Base-by-base conservation (phyloP, 2,888 invertebrate species). In the Apotomis turbidana region DNA sequence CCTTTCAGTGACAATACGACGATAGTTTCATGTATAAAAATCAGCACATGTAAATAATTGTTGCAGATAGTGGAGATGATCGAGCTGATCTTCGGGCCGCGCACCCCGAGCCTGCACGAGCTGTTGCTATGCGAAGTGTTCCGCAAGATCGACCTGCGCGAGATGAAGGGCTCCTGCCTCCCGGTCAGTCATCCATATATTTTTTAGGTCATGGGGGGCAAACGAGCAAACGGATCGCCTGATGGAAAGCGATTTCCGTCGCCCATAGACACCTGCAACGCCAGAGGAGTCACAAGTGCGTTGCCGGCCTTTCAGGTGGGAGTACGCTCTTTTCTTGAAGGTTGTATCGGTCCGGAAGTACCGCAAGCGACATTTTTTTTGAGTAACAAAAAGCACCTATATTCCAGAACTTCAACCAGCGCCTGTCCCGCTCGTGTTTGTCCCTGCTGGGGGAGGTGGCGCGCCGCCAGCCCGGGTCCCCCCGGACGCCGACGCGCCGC, bases 71-170 rank as follows among this genome's bases (percentile, higher is more conserved):
- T 96, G 74, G 97, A 97, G 80, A 95, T 97, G 73, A 94, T 97
- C 77, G 95, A 96, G 80, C 94, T 95, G 80, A 97, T 97, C 83
- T 97, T 97, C 87, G 95, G 96, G 73, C 94, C 95, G 72, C 95
- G 95, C 74, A 95, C 96, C 78, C 97, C 97, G 64, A 95, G 94
- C 68, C 93, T 98, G 54, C 97, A 97, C 83, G 97, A 97, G 85
- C 93, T 98, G 80, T 93, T 97, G 71, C 94, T 97, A 66, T 96
- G 97, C 83, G 97, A 97, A 84, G 95, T 98, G 78, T 98, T 98
- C 91, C 94, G 97, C 78, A 97, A 97, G 86, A 97, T 98, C 75
- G 97, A 97, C 89, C 94, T 98, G 75, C 94, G 97, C 68, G 98
- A 98, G 93, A 95, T 98, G 94, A 95, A 97, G 85, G 97, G 97